Percentiles rank a stretch among this genome's conserved stretches.
phyloP scores from a whole-genome alignment of 1,140 invertebrate species.

The Drosophila ficusphila region DNA sequence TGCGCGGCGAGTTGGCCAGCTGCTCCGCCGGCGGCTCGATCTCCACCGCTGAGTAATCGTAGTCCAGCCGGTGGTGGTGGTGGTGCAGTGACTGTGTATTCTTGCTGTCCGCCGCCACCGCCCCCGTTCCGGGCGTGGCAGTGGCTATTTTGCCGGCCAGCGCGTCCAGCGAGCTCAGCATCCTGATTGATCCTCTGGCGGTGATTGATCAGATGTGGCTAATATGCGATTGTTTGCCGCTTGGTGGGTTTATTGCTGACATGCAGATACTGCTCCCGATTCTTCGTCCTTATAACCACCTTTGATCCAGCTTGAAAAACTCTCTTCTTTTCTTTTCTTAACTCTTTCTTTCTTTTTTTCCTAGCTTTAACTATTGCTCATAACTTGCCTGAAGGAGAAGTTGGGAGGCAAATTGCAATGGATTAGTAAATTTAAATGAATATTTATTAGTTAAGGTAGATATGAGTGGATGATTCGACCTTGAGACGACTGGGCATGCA shows the following conservation, averaged over 20 bases:
- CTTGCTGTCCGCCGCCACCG: constrained; percentile 64
- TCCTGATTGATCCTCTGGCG: constrained; percentile 73
- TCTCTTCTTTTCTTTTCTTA: background rate
- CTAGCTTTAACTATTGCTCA: constrained; percentile 19
- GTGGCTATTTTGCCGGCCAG: constrained; percentile 92
- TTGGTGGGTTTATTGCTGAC: background rate
- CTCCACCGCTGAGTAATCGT: constrained; percentile 72
- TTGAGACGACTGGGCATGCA: constrained; percentile 34
- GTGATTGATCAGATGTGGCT: background rate
- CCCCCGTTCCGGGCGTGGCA: constrained; percentile 67
- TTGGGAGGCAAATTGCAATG: constrained; percentile 71
- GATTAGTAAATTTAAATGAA: constrained; percentile 63
- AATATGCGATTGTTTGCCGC: background rate
- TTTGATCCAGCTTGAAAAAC: constrained; percentile 9
- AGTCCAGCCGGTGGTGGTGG: constrained; percentile 60
- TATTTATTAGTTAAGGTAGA: constrained; percentile 42
- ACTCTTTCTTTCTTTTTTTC: constrained; percentile 13
- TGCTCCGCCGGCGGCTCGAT: constrained; percentile 73
- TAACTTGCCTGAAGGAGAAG: constrained; percentile 69
- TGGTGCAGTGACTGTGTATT: constrained; percentile 56
- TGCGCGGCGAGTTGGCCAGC: constrained; percentile 69
- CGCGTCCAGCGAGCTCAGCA: constrained; percentile 91
- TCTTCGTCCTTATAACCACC: background rate
- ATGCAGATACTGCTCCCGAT: background rate
- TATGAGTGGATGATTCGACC: constrained; percentile 41